Percentiles rank a stretch among this genome's conserved stretches.
phyloP scores from a whole-genome alignment of 2,888 invertebrate species.

The Lasioglossum marginatum region DNA sequence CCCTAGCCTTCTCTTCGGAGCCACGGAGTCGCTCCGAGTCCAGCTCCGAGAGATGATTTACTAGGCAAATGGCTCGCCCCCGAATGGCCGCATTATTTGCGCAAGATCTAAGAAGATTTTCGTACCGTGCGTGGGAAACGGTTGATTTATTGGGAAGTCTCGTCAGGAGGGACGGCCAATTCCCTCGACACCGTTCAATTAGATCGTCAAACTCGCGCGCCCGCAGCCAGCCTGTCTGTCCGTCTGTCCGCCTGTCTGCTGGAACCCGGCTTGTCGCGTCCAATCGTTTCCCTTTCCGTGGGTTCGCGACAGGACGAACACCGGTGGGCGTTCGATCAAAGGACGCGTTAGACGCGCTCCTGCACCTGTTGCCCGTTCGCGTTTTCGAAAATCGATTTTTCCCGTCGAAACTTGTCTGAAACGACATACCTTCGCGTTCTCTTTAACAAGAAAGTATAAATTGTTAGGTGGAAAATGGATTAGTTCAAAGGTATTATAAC shows the following conservation, averaged over 20 bases:
- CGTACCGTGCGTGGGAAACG: conserved; percentile 47
- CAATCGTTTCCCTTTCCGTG: neutral
- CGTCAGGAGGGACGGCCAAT: conserved; percentile 20
- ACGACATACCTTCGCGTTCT: no score
- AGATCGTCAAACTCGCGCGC: conserved; percentile 34
- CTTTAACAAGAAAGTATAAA: no score
- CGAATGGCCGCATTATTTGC: conserved; percentile 51
- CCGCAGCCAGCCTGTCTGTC: neutral
- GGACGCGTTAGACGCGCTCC: neutral
- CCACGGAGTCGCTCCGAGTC: neutral
- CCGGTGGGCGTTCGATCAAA: neutral
- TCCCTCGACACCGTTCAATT: conserved; percentile 39
- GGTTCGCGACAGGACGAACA: neutral
- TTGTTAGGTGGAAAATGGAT: no score
- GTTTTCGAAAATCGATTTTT: neutral
- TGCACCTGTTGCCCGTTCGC: neutral
- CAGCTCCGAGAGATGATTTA: conserved; percentile 61
- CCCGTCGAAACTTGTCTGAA: no score
- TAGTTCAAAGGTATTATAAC: no score
- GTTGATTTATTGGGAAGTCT: conserved; percentile 41
- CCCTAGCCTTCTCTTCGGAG: conserved; percentile 1
- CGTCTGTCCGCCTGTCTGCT: neutral
- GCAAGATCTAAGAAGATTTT: conserved; percentile 41
- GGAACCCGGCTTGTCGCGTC: neutral
- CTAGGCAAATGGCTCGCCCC: conserved; percentile 53